phyloP scores from a whole-genome alignment of 1,140 invertebrate species.

The Bilobella aurantiaca region DNA sequence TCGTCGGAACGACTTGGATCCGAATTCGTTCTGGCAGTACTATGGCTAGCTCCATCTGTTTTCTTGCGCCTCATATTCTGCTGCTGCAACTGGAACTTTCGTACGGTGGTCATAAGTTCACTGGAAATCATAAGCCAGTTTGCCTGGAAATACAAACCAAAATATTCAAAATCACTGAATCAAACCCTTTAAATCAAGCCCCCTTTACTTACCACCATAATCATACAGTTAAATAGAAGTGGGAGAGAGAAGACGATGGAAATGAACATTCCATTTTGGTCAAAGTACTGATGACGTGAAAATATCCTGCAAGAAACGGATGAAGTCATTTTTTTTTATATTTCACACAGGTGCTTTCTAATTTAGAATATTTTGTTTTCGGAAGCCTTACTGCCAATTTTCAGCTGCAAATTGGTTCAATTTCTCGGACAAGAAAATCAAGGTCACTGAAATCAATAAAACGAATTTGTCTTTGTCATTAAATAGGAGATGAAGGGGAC shows the following conservation, averaged over 20 bases:
- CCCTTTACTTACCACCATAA: constrained; percentile 74
- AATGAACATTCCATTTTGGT: constrained; percentile 82
- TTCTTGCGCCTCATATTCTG: not conserved
- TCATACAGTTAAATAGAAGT: constrained; percentile 78
- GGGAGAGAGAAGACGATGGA: constrained; percentile 82
- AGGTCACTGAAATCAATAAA: constrained; percentile 53
- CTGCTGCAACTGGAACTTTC: constrained; percentile 57
- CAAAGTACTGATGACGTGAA: constrained; percentile 83
- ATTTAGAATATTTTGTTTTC: not conserved
- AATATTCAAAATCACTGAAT: constrained; percentile 21
- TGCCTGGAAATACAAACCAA: constrained; percentile 48
- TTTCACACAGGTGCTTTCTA: not conserved
- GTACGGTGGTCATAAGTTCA: constrained; percentile 68
- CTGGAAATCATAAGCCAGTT: constrained; percentile 76
- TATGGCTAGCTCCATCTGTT: not conserved
- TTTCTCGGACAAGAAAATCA: constrained; percentile 77
- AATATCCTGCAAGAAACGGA: constrained; percentile 51
- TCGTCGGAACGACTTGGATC: too few relatives aligned
- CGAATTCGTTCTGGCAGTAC: not conserved
- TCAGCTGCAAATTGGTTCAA: constrained; percentile 74
- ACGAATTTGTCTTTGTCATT: constrained; percentile 28
- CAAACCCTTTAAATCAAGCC: not conserved
- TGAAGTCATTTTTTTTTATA: constrained; percentile 4
- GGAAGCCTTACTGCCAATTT: constrained; percentile 57
- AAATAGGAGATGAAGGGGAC: not conserved